Percentiles rank a stretch among this genome's conserved stretches.
These are phyloP conservation scores for Ochropacha duplaris DNA, from an alignment of 2,888 invertebrate genomes.

Conservation along the genomic window DNA sequence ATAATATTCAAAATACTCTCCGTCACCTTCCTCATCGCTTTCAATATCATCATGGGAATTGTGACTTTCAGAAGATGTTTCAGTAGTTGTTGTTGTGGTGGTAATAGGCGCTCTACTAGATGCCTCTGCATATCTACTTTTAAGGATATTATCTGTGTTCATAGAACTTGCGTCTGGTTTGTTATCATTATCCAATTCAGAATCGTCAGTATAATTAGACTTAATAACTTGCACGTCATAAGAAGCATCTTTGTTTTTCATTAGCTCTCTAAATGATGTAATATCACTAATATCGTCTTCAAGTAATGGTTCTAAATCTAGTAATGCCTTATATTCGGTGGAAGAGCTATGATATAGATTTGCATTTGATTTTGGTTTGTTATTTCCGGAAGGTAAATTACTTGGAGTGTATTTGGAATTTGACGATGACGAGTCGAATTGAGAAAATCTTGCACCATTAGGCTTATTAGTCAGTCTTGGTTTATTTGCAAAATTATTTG, in stretches of 20 bases:
- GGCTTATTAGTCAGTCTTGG: constrained; percentile 68
- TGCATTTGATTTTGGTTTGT: constrained; percentile 41
- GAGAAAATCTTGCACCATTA: constrained; percentile 51
- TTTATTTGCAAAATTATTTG: constrained; percentile 62
- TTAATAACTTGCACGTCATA: constrained; percentile 82
- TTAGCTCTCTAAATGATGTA: constrained; percentile 72
- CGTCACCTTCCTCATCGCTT: constrained; percentile 54
- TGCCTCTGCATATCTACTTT: constrained; percentile 28
- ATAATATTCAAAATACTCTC: constrained; percentile 69
- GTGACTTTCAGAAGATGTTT: constrained; percentile 33
- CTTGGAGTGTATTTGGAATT: constrained; percentile 38
- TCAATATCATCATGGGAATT: constrained; percentile 44
- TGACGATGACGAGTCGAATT: constrained; percentile 44
- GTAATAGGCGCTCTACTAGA: constrained; percentile 26
- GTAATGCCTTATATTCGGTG: constrained; percentile 75
- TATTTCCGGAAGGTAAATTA: constrained; percentile 42
- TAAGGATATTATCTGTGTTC: constrained; percentile 64
- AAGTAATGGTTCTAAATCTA: constrained; percentile 82
- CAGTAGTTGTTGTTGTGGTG: constrained; percentile 30
- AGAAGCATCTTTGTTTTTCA: constrained; percentile 73
- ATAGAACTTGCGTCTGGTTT: constrained; percentile 73
- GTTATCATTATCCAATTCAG: constrained; percentile 56
- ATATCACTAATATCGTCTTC: constrained; percentile 83
- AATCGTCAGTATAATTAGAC: constrained; percentile 54
- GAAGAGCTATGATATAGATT: constrained; percentile 56